Base-by-base conservation (phyloP, 37 sponge, comb jelly and placozoan species). In the Eunapius fragilis region DNA sequence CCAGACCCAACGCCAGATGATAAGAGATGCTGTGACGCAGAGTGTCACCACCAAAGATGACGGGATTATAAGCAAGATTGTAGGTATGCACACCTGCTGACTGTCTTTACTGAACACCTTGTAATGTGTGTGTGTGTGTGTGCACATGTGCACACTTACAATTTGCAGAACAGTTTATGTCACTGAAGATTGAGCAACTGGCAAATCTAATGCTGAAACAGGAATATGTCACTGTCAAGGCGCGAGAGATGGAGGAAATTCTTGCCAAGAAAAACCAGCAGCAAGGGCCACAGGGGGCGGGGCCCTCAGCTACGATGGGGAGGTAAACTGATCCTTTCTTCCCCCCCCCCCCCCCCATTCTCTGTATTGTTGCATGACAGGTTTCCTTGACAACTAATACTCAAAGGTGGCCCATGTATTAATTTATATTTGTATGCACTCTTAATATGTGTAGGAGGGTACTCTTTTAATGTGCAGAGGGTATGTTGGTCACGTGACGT, bases 201-300 rank as follows among this genome's bases (percentile, higher is more conserved):
- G 58, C 31, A 1, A 30, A 14, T 6, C 17, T 78, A 58, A 13
- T 84, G 27, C 26, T 24, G 38, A 76, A 38, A 3, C 85, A 75
- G 25, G 69, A 84, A 37, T 25, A 33, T 38, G 41, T 84, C 0
- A 17, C 36, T 25, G 5, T 11, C 68, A 75, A 45, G 76, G 85
- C 75, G 25, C 17, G 85, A 31, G 85, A 84, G 69, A 49, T 68
- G 37, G 85, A 84, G 70, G 49, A 45, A 3, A 68, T 84, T 68
- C 35, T 84, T 24, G n/a, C 76, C 31, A 84, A 76, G 75, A 68
- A 58, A 31, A 25, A 2, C 11, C 4, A 4, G 28, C 5, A 70
- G 71, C 71, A 25, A 6, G 28, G 5, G 10, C 71, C 24, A 45
- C 47, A 4, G 47, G 47, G 4, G 47, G 47, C 47, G 47, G 47